Base-by-base conservation (phyloP, 2,888 invertebrate genomes). In the Limnephilus marmoratus region DNA sequence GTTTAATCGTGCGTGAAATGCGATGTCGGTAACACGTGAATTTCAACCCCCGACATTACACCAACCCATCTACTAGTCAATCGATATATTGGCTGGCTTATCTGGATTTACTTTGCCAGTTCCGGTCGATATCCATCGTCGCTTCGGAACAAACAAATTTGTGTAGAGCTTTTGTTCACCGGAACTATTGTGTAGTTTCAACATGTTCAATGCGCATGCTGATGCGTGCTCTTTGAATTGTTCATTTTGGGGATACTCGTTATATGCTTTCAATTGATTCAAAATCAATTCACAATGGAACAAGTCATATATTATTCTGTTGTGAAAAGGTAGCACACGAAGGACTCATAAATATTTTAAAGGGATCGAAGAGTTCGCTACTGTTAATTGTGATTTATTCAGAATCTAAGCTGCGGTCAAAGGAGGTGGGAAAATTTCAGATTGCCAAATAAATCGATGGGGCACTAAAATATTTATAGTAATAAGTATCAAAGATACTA, bases 11-110 rank as follows among this genome's bases (percentile, higher is more conserved):
- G 86, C 86, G 86, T 86, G 86, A 86, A 86, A 86, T 86, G 86
- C 86, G 86, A 86, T 86, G 86, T 86, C 86, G 86, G 86, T 86
- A 86, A 86, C 86, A 86, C 45, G 86, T 86, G 86, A 86, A 86
- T 86, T 85, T 86, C 86, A 86, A 86, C 49, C 86, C n/a, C 86
- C 41, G n/a, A 41, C 86, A 86, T 86, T 45, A 45, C 86, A n/a
- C 86, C 29, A 18, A 85, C 85, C 37, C 41, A 41, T 11, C 18
- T 41, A 18, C n/a, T 68, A 68, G 68, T 68, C 68, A 68, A 87
- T n/a, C 31, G 45, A 87, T 88, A 88, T 53, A 53, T 68, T 34
- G 24, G 34, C 18, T 34, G 82, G 82, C 68, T 82, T 34, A 82
- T 82, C 82, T 82, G 82, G 34, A 82, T 24, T 82, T 31, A 82